Evolutionary conservation across 2,888 invertebrate genomes (phyloP).

Genomic region (Eupithecia inturbata): DNA sequence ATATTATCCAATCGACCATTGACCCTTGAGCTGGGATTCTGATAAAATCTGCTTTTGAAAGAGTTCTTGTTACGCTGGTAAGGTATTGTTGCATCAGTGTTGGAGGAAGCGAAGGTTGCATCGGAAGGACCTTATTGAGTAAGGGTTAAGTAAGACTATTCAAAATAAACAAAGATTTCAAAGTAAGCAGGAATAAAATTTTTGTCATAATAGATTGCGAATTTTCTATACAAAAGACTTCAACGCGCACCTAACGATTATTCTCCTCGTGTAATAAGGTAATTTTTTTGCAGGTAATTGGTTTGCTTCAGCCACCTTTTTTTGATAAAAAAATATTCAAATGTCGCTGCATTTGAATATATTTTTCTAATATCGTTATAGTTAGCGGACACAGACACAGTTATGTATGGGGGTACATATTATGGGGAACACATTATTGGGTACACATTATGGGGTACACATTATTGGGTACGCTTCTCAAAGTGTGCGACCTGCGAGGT

Average conservation of each 20-base stretch:
- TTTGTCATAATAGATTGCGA: not conserved
- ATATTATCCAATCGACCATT: slow-evolving; percentile 52
- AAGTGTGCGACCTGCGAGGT: too few species aligned
- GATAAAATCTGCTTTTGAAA: slow-evolving; percentile 7
- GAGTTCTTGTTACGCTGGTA: slow-evolving; percentile 40
- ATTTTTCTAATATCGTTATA: too few species aligned
- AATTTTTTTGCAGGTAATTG: not conserved
- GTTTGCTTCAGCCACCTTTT: not conserved
- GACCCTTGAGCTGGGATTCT: slow-evolving; percentile 33
- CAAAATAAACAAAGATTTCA: not conserved
- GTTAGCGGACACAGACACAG: too few species aligned
- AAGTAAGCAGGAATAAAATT: not conserved
- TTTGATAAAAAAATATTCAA: too few species aligned
- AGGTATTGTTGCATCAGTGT: slow-evolving; percentile 56
- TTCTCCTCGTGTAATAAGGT: too few species aligned
- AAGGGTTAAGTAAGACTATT: not conserved
- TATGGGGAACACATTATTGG: too few species aligned
- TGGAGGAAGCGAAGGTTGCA: slow-evolving; percentile 62
- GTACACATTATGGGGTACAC: too few species aligned
- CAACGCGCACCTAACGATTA: slow-evolving; percentile 11
- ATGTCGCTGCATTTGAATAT: too few species aligned
- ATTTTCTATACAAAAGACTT: slow-evolving; percentile 22
- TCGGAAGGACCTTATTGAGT: slow-evolving; percentile 22
- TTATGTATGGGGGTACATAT: too few species aligned
- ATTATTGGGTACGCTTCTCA: too few species aligned